A percentile compares a stretch with the other conserved stretches of the same genome.
phyloP scores from a whole-genome alignment of 2,797 vertebrate species.

The Benthosema pterotum region DNA sequence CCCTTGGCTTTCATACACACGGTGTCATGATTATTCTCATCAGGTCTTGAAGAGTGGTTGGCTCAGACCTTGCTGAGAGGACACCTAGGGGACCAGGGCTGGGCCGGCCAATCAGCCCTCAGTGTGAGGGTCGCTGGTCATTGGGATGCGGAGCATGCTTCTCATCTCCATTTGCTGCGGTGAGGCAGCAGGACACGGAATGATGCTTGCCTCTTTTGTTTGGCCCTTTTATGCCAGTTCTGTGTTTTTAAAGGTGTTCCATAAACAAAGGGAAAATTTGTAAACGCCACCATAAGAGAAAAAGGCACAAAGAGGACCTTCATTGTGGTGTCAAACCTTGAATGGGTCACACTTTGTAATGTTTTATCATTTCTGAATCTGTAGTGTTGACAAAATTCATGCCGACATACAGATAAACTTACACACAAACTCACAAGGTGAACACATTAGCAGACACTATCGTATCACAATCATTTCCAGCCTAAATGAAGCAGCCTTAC shows the following conservation, averaged over 20 bases:
- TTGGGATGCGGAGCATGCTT: slow-evolving; percentile 69
- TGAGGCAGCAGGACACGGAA: slow-evolving; percentile 58
- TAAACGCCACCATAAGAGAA: too few species aligned
- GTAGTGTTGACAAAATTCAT: too few species aligned
- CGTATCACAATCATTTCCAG: too few species aligned
- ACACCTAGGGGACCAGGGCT: slow-evolving; percentile 54
- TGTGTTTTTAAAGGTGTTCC: slow-evolving; percentile 14
- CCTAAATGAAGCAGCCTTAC: too few species aligned
- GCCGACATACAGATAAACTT: too few species aligned
- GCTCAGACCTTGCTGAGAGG: slow-evolving; percentile 68
- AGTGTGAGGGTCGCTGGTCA: slow-evolving; percentile 60
- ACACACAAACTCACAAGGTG: too few species aligned
- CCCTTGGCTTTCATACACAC: slow-evolving; percentile 47
- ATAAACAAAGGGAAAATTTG: too few species aligned
- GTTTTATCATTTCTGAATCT: too few species aligned
- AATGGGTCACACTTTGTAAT: too few species aligned
- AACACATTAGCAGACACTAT: too few species aligned
- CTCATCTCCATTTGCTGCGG: slow-evolving; percentile 62
- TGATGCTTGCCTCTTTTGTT: slow-evolving; percentile 41
- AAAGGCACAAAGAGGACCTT: too few species aligned
- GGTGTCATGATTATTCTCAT: slow-evolving; percentile 71
- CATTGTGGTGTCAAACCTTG: too few species aligned
- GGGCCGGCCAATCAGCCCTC: slow-evolving; percentile 60
- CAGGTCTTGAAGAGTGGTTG: slow-evolving; percentile 51
- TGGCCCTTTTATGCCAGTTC: slow-evolving; percentile 5